Percentiles rank a stretch among this genome's conserved stretches.
phyloP scores from a whole-genome alignment of 2,888 invertebrate species.

The Limnephilus rhombicus region DNA sequence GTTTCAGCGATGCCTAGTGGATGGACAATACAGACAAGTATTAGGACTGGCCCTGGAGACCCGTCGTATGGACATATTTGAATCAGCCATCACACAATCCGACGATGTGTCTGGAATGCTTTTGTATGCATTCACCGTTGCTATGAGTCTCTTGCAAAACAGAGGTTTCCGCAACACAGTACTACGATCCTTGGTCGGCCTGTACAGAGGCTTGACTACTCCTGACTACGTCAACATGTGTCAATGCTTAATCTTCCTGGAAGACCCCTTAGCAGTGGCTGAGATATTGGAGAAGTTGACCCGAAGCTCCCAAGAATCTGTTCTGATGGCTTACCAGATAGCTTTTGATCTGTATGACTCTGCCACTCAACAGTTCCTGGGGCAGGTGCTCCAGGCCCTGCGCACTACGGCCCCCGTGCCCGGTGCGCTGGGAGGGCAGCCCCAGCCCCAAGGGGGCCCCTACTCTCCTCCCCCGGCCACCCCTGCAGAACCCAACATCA shows the following conservation, averaged over 20 bases:
- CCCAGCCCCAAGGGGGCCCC: slow-evolving; percentile 82
- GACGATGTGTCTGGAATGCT: slow-evolving; percentile 95
- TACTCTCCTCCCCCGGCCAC: slow-evolving; percentile 74
- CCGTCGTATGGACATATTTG: slow-evolving; percentile 97
- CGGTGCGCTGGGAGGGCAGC: slow-evolving; percentile 85
- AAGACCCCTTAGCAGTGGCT: slow-evolving; percentile 95
- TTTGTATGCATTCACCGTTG: slow-evolving; percentile 96
- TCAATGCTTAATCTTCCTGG: slow-evolving; percentile 97
- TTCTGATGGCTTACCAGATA: slow-evolving; percentile 98
- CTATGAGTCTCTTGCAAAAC: slow-evolving; percentile 97
- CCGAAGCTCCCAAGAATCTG: slow-evolving; percentile 85
- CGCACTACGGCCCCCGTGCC: slow-evolving; percentile 90
- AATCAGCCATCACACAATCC: slow-evolving; percentile 92
- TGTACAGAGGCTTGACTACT: slow-evolving; percentile 92
- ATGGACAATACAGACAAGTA: slow-evolving; percentile 96
- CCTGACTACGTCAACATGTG: slow-evolving; percentile 99
- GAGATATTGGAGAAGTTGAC: slow-evolving; percentile 94
- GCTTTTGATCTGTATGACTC: slow-evolving; percentile 99
- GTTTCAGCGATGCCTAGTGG: slow-evolving; percentile 97
- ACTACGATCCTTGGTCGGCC: slow-evolving; percentile 90
- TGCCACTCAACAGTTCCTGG: slow-evolving; percentile 98
- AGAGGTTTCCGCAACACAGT: slow-evolving; percentile 95
- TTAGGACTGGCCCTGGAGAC: slow-evolving; percentile 98
- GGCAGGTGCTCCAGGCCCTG: slow-evolving; percentile 89
- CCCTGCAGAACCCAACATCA: slow-evolving; percentile 73